A percentile compares a stretch with the other conserved stretches of the same genome.
Evolutionary conservation across 2,888 invertebrate species (phyloP).

Genomic region (Dicycla oo): DNA sequence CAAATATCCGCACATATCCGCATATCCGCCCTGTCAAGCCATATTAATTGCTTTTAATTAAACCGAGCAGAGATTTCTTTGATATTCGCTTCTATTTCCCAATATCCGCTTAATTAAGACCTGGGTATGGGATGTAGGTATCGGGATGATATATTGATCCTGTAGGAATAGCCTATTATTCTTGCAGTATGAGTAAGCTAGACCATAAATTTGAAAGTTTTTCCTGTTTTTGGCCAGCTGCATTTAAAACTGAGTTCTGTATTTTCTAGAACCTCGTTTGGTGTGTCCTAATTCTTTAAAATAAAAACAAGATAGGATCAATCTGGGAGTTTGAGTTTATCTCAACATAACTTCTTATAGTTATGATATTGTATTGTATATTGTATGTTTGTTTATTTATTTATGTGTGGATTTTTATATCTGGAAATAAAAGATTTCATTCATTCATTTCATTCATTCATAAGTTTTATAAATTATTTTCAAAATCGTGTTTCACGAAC

Average conservation of each 20-base stretch:
- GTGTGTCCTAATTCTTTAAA: too few relatives aligned
- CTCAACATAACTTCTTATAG: too few relatives aligned
- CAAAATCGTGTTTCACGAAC: too few relatives aligned
- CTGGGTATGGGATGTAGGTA: neutral
- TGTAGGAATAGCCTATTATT: neutral
- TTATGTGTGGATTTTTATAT: too few relatives aligned
- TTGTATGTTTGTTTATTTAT: too few relatives aligned
- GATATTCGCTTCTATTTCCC: constrained; percentile 24
- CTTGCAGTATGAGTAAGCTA: neutral
- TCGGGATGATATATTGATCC: neutral
- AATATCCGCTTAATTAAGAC: constrained; percentile 34
- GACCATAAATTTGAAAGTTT: neutral
- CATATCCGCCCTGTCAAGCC: constrained; percentile 15
- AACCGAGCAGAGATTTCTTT: constrained; percentile 39
- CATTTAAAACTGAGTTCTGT: neutral
- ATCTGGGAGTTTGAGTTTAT: too few relatives aligned
- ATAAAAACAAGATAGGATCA: too few relatives aligned
- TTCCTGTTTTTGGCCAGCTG: neutral
- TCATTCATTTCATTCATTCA: too few relatives aligned
- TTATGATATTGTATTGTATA: too few relatives aligned
- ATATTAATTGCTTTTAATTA: constrained; percentile 60
- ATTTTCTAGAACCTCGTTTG: neutral
- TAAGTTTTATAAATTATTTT: too few relatives aligned
- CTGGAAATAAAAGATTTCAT: too few relatives aligned
- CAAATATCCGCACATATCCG: constrained; percentile 42